Evolutionary conservation across 2,888 invertebrate species (phyloP), one percentile per base, ranked within the genome.

Genomic region (Drosophila greeni): DNA sequence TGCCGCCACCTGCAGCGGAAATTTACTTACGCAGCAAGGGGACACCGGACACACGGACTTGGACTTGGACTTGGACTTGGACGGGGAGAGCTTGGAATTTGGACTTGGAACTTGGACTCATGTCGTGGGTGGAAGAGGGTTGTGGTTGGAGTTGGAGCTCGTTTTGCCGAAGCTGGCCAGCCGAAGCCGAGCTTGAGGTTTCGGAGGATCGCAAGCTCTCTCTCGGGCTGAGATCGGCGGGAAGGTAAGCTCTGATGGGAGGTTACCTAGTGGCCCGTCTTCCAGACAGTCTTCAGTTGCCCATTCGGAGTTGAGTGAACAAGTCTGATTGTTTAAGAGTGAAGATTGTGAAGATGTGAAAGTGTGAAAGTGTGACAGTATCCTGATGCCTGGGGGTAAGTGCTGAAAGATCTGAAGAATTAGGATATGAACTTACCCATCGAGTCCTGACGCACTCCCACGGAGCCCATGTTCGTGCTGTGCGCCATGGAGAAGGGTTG

Each of bases 401-500:
- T 31, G 31, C 18, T 8, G 16, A 2, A 2, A 12, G 12, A 24
- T 43, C 29, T 8, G 11, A 11, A 11, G 3, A 8, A 9, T 9
- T 26, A 29, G 3, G 3, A 29, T 3, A 29, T 11, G 1, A 29
- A 29, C 92, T 92, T 90, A 94, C 94, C 94, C 94, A 94, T 94
- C 76, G 94, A 91, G 87, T 95, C 95, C 88, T 95, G 95, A 79
- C 97, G 92, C 93, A 96, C 96, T 76, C 95, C 95, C 39, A 95
- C 95, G 56, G 95, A 94, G 74, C 95, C 94, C 97, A 97, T 97
- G 88, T 97, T 97, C 85, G 96, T 94, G 59, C 95, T 92, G 89
- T 97, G 97, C 48, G 96, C 93, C 96, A 97, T 97, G 69, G 96
- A 95, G 90, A 97, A 98, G 48, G 96, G 96, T 88, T 97, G 97